A percentile compares a stretch with the other conserved stretches of the same genome.
Evolutionary conservation across 2,888 invertebrate genomes (phyloP).

Genomic region (Oxytorus armatus): DNA sequence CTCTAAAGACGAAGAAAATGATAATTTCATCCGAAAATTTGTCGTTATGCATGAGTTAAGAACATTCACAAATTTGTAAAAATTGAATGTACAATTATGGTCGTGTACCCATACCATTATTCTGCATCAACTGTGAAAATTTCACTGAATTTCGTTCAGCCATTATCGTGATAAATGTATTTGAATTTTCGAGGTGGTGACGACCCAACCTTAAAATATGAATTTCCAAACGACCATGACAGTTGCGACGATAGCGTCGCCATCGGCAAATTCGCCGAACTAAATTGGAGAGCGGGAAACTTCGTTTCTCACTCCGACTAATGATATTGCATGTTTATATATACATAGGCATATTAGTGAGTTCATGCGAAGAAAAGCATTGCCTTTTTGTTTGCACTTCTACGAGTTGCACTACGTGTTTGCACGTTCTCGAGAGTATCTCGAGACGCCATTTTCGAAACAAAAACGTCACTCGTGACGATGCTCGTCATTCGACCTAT

Average conservation of each 20-base stretch:
- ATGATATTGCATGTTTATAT: constrained; percentile 34
- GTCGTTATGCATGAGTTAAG: no score
- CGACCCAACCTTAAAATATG: not conserved
- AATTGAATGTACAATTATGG: not conserved
- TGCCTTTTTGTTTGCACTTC: constrained; percentile 30
- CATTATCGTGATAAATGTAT: not conserved
- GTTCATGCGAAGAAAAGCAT: constrained; percentile 50
- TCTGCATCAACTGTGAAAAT: not conserved
- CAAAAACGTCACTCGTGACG: not conserved
- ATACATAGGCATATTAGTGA: constrained; percentile 46
- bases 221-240: no score
- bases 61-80: no score
- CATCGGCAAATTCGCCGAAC: not conserved
- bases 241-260: not conserved
- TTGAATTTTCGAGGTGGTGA: not conserved
- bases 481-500: not conserved
- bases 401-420: no score
- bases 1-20: no score
- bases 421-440: not conserved
- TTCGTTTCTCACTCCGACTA: constrained; percentile 14
- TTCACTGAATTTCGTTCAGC: not conserved
- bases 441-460: constrained; percentile 4
- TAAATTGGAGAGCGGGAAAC: not conserved
- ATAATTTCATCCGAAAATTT: no score
- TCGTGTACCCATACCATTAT: not conserved